A percentile compares a stretch with the other conserved stretches of the same genome.
phyloP scores from a whole-genome alignment of 2,113 vertebrate genomes.

The Corythornis madagascariensis region DNA sequence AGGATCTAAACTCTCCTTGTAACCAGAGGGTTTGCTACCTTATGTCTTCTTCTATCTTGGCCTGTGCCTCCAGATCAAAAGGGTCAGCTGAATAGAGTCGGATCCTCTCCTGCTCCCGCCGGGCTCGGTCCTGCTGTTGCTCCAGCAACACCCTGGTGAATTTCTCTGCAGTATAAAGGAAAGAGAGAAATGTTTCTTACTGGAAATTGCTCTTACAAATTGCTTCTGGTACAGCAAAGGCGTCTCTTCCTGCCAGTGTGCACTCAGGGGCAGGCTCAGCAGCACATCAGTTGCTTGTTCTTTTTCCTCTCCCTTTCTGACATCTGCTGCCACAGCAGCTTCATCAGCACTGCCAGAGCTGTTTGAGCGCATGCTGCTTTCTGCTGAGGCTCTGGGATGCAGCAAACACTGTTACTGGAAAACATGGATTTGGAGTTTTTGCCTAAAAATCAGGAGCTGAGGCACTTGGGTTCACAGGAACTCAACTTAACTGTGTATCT shows the following conservation, averaged over 20 bases:
- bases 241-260: neutral
- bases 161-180: slow-evolving; percentile 79
- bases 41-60: slow-evolving; percentile 98
- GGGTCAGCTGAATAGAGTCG: slow-evolving; percentile 94
- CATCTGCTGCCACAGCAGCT: neutral
- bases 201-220: slow-evolving; percentile 19
- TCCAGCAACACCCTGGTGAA: slow-evolving; percentile 94
- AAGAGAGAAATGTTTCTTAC: slow-evolving; percentile 11
- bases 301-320: neutral
- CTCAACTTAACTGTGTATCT: neutral
- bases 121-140: slow-evolving; percentile 94
- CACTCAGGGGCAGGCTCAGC: neutral
- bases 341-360: accelerated
- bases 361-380: neutral
- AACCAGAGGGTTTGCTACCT: slow-evolving; percentile 75
- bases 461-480: neutral
- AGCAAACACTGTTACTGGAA: neutral
- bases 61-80: slow-evolving; percentile 98
- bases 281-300: neutral
- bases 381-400: neutral
- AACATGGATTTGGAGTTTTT: neutral
- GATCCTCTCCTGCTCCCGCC: slow-evolving; percentile 93
- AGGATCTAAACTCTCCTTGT: neutral
- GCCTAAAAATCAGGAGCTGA: neutral
- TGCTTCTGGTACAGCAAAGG: neutral